A percentile compares a stretch with the other conserved stretches of the same genome.
Conservation (phyloP, 2,113 vertebrate genomes). For the Engystomops pustulosus region DNA sequence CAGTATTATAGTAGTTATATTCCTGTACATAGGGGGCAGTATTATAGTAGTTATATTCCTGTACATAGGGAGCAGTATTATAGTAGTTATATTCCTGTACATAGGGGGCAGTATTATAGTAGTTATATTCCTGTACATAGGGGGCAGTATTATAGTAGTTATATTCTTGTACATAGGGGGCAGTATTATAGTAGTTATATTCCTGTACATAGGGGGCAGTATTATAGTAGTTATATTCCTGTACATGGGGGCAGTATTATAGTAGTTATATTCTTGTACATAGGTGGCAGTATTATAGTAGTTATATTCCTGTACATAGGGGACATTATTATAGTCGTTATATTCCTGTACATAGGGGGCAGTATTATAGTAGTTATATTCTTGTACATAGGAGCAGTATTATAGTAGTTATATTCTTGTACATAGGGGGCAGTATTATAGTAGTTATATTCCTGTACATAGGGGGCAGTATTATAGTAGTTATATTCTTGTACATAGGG, state of each 20-base stretch:
- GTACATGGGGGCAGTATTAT: neutral
- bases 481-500: no score
- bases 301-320: neutral
- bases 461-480: no score
- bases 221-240: neutral
- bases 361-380: neutral
- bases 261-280: conserved; percentile 9
- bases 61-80: neutral
- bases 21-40: neutral
- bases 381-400: neutral
- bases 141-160: neutral
- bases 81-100: no score
- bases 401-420: conserved; percentile 1
- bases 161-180: neutral
- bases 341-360: conserved; percentile 6
- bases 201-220: neutral
- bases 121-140: conserved; percentile 2
- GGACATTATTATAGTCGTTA: neutral
- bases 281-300: neutral
- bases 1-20: conserved; percentile 16
- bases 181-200: conserved; percentile 8
- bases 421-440: no score
- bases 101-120: neutral
- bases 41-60: conserved; percentile 4
- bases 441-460: neutral